Evolutionary conservation across 2,888 invertebrate species (phyloP).

Genomic region (Anticlea derivata): DNA sequence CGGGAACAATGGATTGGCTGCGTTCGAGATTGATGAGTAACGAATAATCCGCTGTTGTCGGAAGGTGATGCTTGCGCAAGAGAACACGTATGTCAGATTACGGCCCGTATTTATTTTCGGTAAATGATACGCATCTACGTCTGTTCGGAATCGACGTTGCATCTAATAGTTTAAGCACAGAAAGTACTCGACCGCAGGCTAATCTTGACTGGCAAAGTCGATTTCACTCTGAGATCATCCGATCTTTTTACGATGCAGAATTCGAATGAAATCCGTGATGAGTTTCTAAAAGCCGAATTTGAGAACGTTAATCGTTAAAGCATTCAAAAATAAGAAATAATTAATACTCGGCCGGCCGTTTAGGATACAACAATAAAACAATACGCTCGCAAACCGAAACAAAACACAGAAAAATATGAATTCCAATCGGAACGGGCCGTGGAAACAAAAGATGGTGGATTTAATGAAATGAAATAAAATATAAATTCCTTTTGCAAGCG

Average conservation of each 20-base stretch:
- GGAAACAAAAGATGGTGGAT: constrained; percentile 83
- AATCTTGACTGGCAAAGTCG: constrained; percentile 70
- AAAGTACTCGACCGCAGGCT: constrained; percentile 54
- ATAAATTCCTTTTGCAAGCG: constrained; percentile 81
- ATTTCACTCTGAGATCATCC: constrained; percentile 53
- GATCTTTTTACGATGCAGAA: constrained; percentile 45
- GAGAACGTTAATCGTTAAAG: constrained; percentile 63
- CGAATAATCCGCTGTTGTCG: constrained; percentile 70
- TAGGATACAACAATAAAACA: constrained; percentile 78
- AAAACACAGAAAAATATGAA: constrained; percentile 84
- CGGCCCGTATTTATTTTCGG: constrained; percentile 73
- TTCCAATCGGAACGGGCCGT: constrained; percentile 77
- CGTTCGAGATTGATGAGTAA: constrained; percentile 80
- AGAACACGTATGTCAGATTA: constrained; percentile 67
- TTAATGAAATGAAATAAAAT: constrained; percentile 84
- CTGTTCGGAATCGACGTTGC: constrained; percentile 67
- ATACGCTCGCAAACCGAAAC: constrained; percentile 74
- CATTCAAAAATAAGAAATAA: constrained; percentile 81
- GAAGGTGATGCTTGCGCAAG: constrained; percentile 73
- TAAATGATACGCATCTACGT: constrained; percentile 77
- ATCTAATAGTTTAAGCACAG: constrained; percentile 72
- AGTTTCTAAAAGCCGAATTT: constrained; percentile 60
- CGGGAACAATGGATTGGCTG: constrained; percentile 76
- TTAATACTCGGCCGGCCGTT: constrained; percentile 75
- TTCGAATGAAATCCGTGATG: constrained; percentile 65